Evolutionary conservation across 2,113 vertebrate genomes (phyloP), one percentile per base, ranked within the genome.

Genomic region (Lucifuga dentata): DNA sequence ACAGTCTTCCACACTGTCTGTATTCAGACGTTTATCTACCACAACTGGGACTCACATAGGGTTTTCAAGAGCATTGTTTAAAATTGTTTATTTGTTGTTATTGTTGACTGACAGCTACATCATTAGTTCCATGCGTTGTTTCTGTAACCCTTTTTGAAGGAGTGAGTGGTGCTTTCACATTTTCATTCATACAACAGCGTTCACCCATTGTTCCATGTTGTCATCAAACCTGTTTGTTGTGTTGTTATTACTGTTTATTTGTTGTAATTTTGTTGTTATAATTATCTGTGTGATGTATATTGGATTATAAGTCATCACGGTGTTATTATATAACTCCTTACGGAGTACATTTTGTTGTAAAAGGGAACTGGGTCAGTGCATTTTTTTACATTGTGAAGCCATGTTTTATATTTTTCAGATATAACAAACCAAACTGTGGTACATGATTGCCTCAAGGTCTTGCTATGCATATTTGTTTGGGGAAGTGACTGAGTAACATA

Each of bases 261-360:
- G 81, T 68, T 57, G 48, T 78, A 39, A 35, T 76, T 51, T 59
- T 79, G 53, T 81, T 76, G 53, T 81, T 76, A 43, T 78, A 43
- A 85, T 84, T 68, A 60, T 79, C 20, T 86, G 56, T 80, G 62
- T 80, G 49, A 77, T 88, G 80, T 86, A 73, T 84, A 75, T 80
- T 60, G 73, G 74, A 84, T 60, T 86, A 72, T 87, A 66, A 68
- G 65, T 89, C 76, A 79, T 76, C 76, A 52, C 39, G 90, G 91
- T 93, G 91, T 89, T 92, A 91, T 74, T 59, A 76, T 77, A 65
- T 80, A 16, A 50, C 76, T 90, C 83, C 65, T 68, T 65, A 24
- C 20, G 50, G 80, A 87, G 84, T 66, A 65, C 74, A 77, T 68
- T 23, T 75, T 32, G 83, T 68, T 75, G 74, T 64, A 78, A 80